Percentiles rank a stretch among this genome's conserved stretches.
Conservation (phyloP, 2,113 vertebrate genomes). For the Phrynosoma platyrhinos region DNA sequence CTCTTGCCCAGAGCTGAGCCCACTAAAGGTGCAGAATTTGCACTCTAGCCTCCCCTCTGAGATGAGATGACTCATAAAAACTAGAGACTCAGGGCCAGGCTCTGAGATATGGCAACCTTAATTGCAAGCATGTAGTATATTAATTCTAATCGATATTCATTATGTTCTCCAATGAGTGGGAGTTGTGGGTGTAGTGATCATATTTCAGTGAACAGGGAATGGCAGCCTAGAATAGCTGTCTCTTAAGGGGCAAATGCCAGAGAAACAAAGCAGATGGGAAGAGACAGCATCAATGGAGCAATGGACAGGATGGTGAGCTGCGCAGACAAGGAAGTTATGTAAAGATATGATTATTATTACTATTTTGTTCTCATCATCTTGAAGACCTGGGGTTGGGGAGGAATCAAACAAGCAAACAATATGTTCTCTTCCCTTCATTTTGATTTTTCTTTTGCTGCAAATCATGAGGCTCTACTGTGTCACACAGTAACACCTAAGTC, state of each 20-base stretch:
- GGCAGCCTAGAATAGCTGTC: constrained; percentile 53
- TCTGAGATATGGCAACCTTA: constrained; percentile 13
- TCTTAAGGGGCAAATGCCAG: constrained; percentile 65
- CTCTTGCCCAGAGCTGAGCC: no score
- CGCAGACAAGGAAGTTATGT: constrained; percentile 53
- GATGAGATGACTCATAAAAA: no score
- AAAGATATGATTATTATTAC: constrained; percentile 44
- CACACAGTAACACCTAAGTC: constrained; percentile 14
- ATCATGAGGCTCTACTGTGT: constrained; percentile 43
- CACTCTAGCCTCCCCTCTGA: no score
- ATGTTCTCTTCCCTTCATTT: constrained; percentile 14
- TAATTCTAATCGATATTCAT: constrained; percentile 24
- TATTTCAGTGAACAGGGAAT: constrained; percentile 27
- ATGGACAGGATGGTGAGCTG: constrained; percentile 36
- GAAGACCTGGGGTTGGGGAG: constrained; percentile 17
- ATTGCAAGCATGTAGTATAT: constrained; percentile 28
- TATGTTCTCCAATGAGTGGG: constrained; percentile 26
- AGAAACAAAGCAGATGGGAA: constrained; percentile 68
- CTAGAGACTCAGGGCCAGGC: no score
- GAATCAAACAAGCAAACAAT: constrained; percentile 52
- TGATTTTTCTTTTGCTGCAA: constrained; percentile 23
- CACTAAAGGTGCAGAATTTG: no score
- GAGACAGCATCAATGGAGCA: constrained; percentile 58
- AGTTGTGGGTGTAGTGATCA: constrained; percentile 38
- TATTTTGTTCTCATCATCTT: constrained; percentile 32